These are phyloP conservation scores for Drosophila nannoptera DNA, from an alignment of 1,140 invertebrate genomes.

Conservation along the genomic window DNA sequence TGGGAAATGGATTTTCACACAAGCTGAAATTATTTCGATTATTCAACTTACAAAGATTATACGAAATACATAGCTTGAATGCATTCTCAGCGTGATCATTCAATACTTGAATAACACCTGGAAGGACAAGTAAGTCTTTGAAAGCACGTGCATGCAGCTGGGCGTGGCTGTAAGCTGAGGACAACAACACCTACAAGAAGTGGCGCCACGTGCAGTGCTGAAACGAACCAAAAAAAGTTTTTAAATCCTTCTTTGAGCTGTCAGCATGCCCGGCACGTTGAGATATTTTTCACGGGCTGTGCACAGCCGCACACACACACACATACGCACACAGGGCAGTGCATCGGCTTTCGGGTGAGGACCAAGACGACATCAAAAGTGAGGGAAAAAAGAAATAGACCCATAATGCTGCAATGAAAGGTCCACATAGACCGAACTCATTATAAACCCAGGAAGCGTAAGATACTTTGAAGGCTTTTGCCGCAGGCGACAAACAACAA, in stretches of 20 bases:
- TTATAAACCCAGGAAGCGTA: conserved; percentile 61
- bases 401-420: conserved; percentile 27
- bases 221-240: conserved; percentile 48
- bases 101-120: not conserved
- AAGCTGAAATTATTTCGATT: too few species aligned
- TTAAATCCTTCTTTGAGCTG: conserved; percentile 61
- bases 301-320: conserved; percentile 20
- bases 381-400: conserved; percentile 28
- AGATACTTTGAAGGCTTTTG: conserved; percentile 61
- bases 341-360: conserved; percentile 5
- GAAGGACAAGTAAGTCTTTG: conserved; percentile 7
- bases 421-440: conserved; percentile 56
- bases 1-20: too few species aligned
- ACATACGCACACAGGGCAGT: conserved; percentile 16
- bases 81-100: too few species aligned
- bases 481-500: conserved; percentile 56
- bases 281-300: conserved; percentile 57
- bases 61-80: too few species aligned
- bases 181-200: conserved; percentile 44
- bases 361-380: conserved; percentile 35
- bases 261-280: conserved; percentile 55
- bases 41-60: too few species aligned
- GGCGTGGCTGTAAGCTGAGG: conserved; percentile 4
- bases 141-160: not conserved
- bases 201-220: conserved; percentile 45